phyloP scores from a whole-genome alignment of 1,140 invertebrate genomes.

The Teleogryllus occipitalis region DNA sequence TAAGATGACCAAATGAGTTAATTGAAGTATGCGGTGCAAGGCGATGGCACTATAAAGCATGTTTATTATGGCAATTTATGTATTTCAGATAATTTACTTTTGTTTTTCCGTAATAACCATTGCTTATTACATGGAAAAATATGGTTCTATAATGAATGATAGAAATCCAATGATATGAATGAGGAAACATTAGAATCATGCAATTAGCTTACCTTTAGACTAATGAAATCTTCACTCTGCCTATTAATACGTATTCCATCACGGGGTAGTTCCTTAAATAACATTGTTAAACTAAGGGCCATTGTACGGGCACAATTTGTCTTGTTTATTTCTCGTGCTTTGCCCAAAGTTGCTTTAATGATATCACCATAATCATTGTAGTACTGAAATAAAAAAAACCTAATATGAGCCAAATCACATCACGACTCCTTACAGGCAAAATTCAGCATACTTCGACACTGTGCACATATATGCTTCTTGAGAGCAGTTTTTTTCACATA shows the following conservation, averaged over 20 bases:
- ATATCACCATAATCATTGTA: slow-evolving; percentile 99
- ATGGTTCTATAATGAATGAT: too few relatives aligned
- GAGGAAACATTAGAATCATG: too few relatives aligned
- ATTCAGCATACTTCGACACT: background rate
- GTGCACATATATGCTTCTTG: too few relatives aligned
- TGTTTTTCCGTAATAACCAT: too few relatives aligned
- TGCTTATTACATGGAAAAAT: too few relatives aligned
- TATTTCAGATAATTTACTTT: too few relatives aligned
- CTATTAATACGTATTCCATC: slow-evolving; percentile 52
- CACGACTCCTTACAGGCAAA: background rate
- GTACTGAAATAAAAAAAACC: slow-evolving; percentile 47
- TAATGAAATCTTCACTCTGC: slow-evolving; percentile 70
- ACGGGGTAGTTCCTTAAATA: slow-evolving; percentile 64
- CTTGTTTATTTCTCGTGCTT: slow-evolving; percentile 96
- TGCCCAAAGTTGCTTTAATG: slow-evolving; percentile 93
- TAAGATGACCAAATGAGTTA: too few relatives aligned
- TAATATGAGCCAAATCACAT: slow-evolving; percentile 14
- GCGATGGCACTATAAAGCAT: too few relatives aligned
- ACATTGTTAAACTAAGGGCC: slow-evolving; percentile 78
- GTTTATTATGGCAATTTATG: too few relatives aligned
- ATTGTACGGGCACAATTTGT: slow-evolving; percentile 92
- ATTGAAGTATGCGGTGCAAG: too few relatives aligned
- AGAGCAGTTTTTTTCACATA: too few relatives aligned
- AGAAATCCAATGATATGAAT: too few relatives aligned
- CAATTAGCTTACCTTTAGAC: slow-evolving; percentile 59